phyloP scores from a whole-genome alignment of 30 jellyfish, hydroid and myxozoan genomes.

The Hydra vulgaris region DNA sequence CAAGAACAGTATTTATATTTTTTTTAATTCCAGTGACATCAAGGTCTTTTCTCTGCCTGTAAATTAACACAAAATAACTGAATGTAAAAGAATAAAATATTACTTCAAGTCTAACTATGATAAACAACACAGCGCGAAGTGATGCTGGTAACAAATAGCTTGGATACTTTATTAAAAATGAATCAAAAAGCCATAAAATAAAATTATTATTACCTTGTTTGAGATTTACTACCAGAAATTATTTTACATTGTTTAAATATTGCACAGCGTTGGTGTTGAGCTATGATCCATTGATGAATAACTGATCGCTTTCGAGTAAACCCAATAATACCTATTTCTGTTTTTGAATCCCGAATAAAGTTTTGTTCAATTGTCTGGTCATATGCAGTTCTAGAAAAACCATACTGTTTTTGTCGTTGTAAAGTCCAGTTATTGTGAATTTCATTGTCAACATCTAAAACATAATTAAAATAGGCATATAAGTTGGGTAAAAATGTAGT shows the following conservation, averaged over 20 bases:
- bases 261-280: constrained; percentile 4
- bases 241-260: not conserved
- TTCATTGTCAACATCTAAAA: not conserved
- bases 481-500: not conserved
- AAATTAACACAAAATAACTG: constrained; percentile 1
- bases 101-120: too few relatives aligned
- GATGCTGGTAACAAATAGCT: too few relatives aligned
- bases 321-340: too few relatives aligned
- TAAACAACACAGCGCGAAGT: too few relatives aligned
- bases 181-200: not conserved
- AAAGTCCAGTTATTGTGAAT: not conserved
- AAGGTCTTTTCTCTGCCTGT: constrained; percentile 3
- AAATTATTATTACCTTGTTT: not conserved
- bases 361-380: too few relatives aligned
- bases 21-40: constrained; percentile 1
- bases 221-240: constrained; percentile 1
- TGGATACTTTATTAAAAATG: too few relatives aligned
- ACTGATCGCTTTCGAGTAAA: too few relatives aligned
- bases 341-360: too few relatives aligned
- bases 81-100: too few relatives aligned
- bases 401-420: too few relatives aligned
- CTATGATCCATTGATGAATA: too few relatives aligned
- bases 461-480: not conserved
- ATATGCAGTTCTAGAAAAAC: too few relatives aligned
- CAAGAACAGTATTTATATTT: not conserved